These are phyloP conservation scores for Macropus fuliginosus DNA, from an alignment of 2,797 vertebrate genomes.

Conservation along the genomic window DNA sequence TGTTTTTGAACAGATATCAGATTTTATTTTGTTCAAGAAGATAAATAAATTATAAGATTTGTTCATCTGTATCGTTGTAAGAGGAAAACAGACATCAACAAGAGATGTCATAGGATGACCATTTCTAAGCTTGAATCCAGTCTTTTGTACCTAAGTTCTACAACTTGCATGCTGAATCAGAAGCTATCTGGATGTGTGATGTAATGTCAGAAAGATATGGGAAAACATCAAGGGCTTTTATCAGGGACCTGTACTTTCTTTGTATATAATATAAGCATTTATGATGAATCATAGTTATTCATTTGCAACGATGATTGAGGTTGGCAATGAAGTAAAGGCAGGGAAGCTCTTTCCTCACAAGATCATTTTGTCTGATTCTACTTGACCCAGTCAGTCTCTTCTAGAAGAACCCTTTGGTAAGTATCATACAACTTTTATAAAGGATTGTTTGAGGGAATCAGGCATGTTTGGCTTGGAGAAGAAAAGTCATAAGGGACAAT, in stretches of 20 bases:
- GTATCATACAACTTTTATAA: background rate
- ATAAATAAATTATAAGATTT: conserved; percentile 64
- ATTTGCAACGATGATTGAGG: background rate
- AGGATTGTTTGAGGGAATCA: background rate
- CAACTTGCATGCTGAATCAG: background rate
- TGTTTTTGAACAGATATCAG: conserved; percentile 65
- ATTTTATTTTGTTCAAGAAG: conserved; percentile 71
- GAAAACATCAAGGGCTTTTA: background rate
- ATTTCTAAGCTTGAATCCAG: background rate
- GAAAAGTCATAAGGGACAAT: background rate
- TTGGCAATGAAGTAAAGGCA: background rate
- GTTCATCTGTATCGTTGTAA: conserved; percentile 45
- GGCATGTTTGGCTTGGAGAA: background rate
- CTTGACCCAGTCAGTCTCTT: background rate
- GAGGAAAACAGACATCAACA: background rate
- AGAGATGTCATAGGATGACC: background rate
- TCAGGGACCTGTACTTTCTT: conserved; percentile 2
- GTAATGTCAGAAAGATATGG: background rate
- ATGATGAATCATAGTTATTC: background rate
- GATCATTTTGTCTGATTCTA: background rate
- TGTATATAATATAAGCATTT: background rate
- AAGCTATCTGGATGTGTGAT: background rate
- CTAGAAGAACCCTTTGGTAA: background rate
- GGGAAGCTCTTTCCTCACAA: background rate
- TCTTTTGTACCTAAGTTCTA: background rate